Conservation (phyloP, 2,113 vertebrate species). For the Petroica traversi region DNA sequence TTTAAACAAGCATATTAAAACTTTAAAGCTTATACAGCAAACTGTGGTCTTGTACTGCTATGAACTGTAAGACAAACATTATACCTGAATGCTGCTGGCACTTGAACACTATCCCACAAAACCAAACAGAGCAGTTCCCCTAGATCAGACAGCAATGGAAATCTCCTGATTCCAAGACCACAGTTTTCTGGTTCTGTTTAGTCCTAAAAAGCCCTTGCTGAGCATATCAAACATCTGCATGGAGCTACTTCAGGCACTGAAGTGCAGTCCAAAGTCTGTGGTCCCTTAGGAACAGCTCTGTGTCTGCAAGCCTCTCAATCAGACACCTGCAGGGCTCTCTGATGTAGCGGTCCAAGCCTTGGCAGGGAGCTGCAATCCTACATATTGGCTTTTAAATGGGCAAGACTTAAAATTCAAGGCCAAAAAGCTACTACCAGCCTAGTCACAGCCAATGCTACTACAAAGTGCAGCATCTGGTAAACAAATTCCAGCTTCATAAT, state of each 20-base stretch:
- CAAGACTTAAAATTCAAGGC: neutral
- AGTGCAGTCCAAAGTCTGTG: neutral
- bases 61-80: neutral
- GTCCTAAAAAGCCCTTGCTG: neutral
- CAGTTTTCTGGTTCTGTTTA: neutral
- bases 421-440: neutral
- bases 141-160: neutral
- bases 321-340: neutral
- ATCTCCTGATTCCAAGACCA: neutral
- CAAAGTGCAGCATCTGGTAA: neutral
- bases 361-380: neutral
- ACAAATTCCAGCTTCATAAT: neutral
- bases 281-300: neutral
- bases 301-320: neutral
- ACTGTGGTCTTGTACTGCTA: neutral
- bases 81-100: neutral
- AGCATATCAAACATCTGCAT: neutral
- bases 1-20: neutral
- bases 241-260: neutral
- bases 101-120: neutral
- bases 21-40: neutral
- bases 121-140: neutral
- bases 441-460: neutral
- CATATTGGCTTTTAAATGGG: neutral
- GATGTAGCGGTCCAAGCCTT: rapidly evolving